phyloP scores from a whole-genome alignment of 2,113 vertebrate genomes.

The Anthoscopus minutus region DNA sequence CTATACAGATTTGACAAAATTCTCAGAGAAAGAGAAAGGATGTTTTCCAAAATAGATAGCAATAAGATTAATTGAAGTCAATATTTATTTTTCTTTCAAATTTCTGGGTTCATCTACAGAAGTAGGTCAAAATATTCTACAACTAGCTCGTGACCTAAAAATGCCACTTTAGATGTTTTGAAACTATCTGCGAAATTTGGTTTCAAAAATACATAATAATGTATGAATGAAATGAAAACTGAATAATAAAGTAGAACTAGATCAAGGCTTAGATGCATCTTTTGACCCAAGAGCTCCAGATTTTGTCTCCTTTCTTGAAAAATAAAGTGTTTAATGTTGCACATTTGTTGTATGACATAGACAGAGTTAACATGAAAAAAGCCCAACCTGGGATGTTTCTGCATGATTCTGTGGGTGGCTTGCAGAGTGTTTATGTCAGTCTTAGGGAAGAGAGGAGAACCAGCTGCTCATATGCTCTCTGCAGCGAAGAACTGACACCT shows the following conservation, averaged over 20 bases:
- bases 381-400: background rate
- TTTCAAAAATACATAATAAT: background rate
- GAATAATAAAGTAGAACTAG: background rate
- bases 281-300: background rate
- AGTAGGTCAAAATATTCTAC: constrained; percentile 13
- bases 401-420: background rate
- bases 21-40: background rate
- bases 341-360: background rate
- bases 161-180: background rate
- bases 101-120: background rate
- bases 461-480: background rate
- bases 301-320: background rate
- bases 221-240: background rate
- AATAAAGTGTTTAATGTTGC: background rate
- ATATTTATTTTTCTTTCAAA: background rate
- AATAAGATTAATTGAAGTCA: background rate
- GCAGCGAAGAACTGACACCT: background rate
- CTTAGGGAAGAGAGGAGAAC: background rate
- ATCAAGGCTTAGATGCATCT: background rate
- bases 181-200: background rate
- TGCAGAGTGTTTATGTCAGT: background rate
- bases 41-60: background rate
- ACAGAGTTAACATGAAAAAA: background rate
- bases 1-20: background rate
- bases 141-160: constrained; percentile 14